These are phyloP conservation scores for Sebastolobus alascanus DNA, from an alignment of 2,797 vertebrate species.

Conservation along the genomic window DNA sequence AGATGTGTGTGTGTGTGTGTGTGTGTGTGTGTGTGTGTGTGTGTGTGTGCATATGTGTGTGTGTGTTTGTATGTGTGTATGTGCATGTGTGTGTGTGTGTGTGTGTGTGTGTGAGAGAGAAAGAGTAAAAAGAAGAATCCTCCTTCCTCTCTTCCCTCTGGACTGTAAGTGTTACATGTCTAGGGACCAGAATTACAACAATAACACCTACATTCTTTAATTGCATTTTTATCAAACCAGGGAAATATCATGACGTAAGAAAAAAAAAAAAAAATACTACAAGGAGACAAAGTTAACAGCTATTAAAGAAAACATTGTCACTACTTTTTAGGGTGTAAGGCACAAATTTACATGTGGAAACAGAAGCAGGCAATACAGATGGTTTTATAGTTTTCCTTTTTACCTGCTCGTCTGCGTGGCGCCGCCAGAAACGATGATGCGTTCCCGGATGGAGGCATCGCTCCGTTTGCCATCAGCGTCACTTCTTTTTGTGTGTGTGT, in stretches of 20 bases:
- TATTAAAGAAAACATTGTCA: slow-evolving; percentile 91
- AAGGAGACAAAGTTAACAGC: slow-evolving; percentile 88
- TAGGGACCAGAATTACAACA: slow-evolving; percentile 84
- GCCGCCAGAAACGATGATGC: slow-evolving; percentile 35
- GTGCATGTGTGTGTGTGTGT: slow-evolving; percentile 20
- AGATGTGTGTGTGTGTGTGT: slow-evolving; percentile 64
- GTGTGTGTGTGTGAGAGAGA: slow-evolving; percentile 24
- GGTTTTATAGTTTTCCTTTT: slow-evolving; percentile 57
- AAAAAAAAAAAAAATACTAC: slow-evolving; percentile 81
- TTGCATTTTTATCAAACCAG: slow-evolving; percentile 88
- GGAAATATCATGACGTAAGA: slow-evolving; percentile 82
- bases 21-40: slow-evolving; percentile 28
- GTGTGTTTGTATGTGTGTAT: slow-evolving; percentile 39
- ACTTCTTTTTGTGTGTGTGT: slow-evolving; percentile 35
- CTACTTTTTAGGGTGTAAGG: slow-evolving; percentile 99
- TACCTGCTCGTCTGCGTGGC: slow-evolving; percentile 59
- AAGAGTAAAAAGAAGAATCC: slow-evolving; percentile 38
- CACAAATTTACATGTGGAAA: slow-evolving; percentile 99
- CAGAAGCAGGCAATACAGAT: slow-evolving; percentile 90
- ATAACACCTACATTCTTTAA: slow-evolving; percentile 89
- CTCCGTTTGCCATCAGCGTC: slow-evolving; percentile 71
- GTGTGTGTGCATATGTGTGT: slow-evolving; percentile 26
- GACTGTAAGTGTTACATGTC: slow-evolving; percentile 73
- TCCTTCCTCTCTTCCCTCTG: slow-evolving; percentile 40
- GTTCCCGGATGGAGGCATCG: slow-evolving; percentile 78